Evolutionary conservation across 2,888 invertebrate genomes (phyloP).

Genomic region (Eupithecia insigniata): DNA sequence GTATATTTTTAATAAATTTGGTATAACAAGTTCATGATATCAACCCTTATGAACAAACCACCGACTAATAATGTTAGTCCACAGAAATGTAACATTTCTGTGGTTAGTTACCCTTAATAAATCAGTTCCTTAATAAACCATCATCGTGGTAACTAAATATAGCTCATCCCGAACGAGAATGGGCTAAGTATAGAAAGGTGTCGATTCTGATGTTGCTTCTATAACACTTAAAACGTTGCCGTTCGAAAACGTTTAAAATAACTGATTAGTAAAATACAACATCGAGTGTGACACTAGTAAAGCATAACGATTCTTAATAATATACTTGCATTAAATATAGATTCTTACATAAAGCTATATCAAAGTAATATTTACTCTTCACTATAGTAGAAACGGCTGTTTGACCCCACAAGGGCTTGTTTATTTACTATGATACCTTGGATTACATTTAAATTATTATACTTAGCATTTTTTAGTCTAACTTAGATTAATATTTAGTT

Average conservation of each 20-base stretch:
- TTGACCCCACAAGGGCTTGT: not conserved
- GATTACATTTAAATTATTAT: not conserved
- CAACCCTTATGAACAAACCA: not conserved
- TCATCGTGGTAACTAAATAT: not conserved
- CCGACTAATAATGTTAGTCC: not conserved
- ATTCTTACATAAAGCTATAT: not conserved
- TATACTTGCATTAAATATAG: not conserved
- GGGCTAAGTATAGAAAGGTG: not conserved
- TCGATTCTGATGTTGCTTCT: not conserved
- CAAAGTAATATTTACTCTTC: not conserved
- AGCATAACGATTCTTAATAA: not conserved
- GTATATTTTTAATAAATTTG: not conserved
- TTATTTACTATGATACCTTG: not conserved
- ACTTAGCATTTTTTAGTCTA: conserved; percentile 48
- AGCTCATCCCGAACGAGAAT: not conserved
- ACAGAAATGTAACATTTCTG: not conserved
- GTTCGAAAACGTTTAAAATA: not conserved
- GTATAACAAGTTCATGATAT: not conserved
- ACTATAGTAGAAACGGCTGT: conserved; percentile 11
- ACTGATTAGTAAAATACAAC: not conserved
- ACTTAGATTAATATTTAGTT: conserved; percentile 48
- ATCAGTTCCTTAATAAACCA: not conserved
- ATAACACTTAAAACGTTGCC: not conserved
- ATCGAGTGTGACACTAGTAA: not conserved
- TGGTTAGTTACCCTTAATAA: not conserved